Conservation (phyloP, 2,113 vertebrate species). For the Phycodurus eques region DNA sequence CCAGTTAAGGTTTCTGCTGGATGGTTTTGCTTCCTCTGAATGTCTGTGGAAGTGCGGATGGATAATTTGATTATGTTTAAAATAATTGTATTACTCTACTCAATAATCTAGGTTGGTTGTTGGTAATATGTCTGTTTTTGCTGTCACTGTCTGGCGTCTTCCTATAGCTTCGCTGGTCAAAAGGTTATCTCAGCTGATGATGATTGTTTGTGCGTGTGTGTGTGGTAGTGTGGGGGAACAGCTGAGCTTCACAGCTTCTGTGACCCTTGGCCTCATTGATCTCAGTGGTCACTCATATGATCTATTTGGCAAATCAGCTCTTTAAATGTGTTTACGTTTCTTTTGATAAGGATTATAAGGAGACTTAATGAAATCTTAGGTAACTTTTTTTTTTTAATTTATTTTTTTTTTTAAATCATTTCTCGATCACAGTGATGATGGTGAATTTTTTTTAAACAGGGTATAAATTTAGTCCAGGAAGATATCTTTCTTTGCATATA, state of each 20-base stretch:
- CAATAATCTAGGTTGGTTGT: not conserved
- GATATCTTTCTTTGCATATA: too few relatives aligned
- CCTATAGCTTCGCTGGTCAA: conserved; percentile 20
- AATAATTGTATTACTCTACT: not conserved
- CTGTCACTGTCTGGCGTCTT: not conserved
- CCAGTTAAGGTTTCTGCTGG: conserved; percentile 33
- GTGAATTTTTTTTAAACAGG: too few relatives aligned
- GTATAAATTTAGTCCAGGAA: too few relatives aligned
- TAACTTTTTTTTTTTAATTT: not conserved
- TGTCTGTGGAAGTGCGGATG: conserved; percentile 26
- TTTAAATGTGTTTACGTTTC: conserved; percentile 7
- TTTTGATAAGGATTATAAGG: not conserved
- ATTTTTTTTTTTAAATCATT: too few relatives aligned
- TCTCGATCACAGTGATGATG: too few relatives aligned
- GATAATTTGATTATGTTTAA: conserved; percentile 18
- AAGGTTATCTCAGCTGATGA: conserved; percentile 53
- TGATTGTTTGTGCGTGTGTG: conserved; percentile 27
- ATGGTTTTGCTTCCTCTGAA: conserved; percentile 27
- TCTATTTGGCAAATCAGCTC: conserved; percentile 10
- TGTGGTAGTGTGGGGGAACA: conserved; percentile 32
- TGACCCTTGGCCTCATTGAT: conserved; percentile 28
- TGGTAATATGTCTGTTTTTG: not conserved
- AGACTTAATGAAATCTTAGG: not conserved
- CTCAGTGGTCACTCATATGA: conserved; percentile 37
- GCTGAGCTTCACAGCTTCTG: conserved; percentile 43